Conservation (phyloP, 1,140 invertebrate species). For the Ctenoplectra terminalis region DNA sequence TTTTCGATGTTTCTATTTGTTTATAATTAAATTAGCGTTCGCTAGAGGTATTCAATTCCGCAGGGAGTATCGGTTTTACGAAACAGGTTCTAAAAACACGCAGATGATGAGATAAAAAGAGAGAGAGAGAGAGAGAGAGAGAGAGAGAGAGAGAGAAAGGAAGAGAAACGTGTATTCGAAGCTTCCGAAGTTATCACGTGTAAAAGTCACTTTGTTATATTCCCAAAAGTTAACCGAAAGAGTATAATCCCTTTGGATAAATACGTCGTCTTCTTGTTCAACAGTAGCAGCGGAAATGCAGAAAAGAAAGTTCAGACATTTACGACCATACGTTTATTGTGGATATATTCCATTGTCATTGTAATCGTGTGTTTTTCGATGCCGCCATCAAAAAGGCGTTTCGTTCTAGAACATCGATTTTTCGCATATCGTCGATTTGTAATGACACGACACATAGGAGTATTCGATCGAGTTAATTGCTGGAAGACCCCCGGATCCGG, state of each 20-base stretch:
- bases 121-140: slow-evolving; percentile 8
- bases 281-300: slow-evolving; percentile 3
- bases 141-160: slow-evolving; percentile 9
- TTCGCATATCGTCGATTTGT: slow-evolving; percentile 69
- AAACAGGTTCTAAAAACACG: slow-evolving; percentile 14
- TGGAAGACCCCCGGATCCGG: neutral
- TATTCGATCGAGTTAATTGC: slow-evolving; percentile 6
- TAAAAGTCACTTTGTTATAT: slow-evolving; percentile 50
- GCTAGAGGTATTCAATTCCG: slow-evolving; percentile 68
- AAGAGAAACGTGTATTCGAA: slow-evolving; percentile 34
- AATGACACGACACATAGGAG: slow-evolving; percentile 27
- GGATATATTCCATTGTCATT: slow-evolving; percentile 28
- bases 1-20: slow-evolving; percentile 79
- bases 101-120: neutral
- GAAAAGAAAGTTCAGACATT: neutral
- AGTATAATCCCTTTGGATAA: slow-evolving; percentile 3
- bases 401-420: slow-evolving; percentile 56
- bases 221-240: slow-evolving; percentile 23
- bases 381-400: slow-evolving; percentile 30
- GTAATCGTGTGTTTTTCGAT: slow-evolving; percentile 47
- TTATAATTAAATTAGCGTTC: slow-evolving; percentile 76
- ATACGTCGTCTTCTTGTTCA: slow-evolving; percentile 25
- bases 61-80: slow-evolving; percentile 62
- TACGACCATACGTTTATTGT: slow-evolving; percentile 21
- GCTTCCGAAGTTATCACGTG: slow-evolving; percentile 24